Evolutionary conservation across 2,113 vertebrate genomes (phyloP).

Genomic region (Ibidorhyncha struthersii): DNA sequence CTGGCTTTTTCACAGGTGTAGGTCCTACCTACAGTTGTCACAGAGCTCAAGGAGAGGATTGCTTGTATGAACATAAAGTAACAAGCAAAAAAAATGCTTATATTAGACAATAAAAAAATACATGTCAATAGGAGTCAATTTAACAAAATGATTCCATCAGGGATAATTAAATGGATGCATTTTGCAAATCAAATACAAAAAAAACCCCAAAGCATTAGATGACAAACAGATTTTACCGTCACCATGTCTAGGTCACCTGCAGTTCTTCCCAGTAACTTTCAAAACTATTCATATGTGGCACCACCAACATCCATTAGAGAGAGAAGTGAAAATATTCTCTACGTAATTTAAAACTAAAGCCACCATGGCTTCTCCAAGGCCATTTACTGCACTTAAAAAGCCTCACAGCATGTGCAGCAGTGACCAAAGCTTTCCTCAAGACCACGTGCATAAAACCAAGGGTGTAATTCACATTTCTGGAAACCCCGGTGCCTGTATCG

Average conservation of each 20-base stretch:
- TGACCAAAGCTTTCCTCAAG: background rate
- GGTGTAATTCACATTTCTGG: background rate
- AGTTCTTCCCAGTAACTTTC: background rate
- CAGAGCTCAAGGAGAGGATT: background rate
- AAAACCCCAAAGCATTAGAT: background rate
- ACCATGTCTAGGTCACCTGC: background rate
- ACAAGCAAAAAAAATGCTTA: background rate
- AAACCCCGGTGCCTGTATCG: rapidly evolving
- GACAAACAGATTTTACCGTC: background rate
- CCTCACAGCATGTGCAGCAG: background rate
- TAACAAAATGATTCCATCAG: background rate
- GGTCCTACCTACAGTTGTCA: background rate
- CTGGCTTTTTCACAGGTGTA: background rate
- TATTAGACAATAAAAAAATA: background rate
- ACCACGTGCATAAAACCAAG: background rate
- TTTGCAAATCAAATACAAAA: conserved; percentile 19
- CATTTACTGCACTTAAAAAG: background rate
- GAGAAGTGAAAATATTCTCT: background rate
- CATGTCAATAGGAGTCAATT: background rate
- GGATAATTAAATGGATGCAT: conserved; percentile 6
- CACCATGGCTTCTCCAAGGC: background rate
- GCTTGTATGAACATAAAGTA: background rate
- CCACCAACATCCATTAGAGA: background rate
- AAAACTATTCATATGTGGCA: background rate
- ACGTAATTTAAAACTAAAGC: background rate